Conservation (phyloP, 2,797 vertebrate species). For the Kryptopterus vitreolus region DNA sequence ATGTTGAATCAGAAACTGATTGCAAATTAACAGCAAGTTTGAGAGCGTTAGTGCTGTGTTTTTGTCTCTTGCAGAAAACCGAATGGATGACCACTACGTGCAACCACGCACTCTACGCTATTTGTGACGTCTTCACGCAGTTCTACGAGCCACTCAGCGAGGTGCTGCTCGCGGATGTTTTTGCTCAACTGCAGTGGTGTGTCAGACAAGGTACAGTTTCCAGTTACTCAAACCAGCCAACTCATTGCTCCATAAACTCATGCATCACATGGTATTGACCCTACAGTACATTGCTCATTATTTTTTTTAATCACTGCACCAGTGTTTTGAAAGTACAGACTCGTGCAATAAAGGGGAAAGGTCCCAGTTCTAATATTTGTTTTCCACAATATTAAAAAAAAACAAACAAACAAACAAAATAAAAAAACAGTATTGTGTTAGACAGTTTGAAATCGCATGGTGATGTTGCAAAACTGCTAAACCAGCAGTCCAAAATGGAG, state of each 20-base stretch:
- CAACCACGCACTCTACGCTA: slow-evolving; percentile 94
- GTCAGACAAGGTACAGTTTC: slow-evolving; percentile 89
- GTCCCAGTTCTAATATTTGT: neutral
- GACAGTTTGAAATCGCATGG: neutral
- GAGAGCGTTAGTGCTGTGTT: neutral
- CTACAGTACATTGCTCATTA: neutral
- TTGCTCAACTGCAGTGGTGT: slow-evolving; percentile 95
- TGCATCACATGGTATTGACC: neutral
- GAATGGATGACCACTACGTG: slow-evolving; percentile 99
- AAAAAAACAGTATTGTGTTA: neutral
- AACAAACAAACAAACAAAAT: neutral
- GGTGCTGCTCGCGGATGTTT: slow-evolving; percentile 89
- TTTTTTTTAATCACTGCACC: neutral
- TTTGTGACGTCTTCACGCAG: slow-evolving; percentile 95
- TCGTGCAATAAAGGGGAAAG: neutral
- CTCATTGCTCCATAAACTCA: neutral
- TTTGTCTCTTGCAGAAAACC: slow-evolving; percentile 79
- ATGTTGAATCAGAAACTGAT: neutral
- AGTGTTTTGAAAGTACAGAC: neutral
- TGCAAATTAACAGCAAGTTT: neutral
- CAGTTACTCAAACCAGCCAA: neutral
- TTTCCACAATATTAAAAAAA: neutral
- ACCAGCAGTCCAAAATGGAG: neutral
- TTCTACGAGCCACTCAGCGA: slow-evolving; percentile 95
- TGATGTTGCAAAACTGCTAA: too few relatives aligned